These are phyloP conservation scores for Eupithecia tripunctaria DNA, from an alignment of 2,888 invertebrate species.

Conservation along the genomic window DNA sequence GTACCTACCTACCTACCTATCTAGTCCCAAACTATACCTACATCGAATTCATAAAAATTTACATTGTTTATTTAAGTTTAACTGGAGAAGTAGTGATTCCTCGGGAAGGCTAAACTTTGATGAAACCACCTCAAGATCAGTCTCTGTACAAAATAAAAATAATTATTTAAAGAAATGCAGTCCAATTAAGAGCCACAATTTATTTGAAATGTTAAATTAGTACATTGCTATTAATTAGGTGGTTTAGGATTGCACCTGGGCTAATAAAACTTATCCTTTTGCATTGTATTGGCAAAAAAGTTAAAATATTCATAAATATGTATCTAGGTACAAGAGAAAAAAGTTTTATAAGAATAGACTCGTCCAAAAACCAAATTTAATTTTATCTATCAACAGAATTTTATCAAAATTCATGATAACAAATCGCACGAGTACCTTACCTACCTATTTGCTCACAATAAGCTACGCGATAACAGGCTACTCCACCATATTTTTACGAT, in stretches of 20 bases:
- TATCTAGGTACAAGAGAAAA: background rate
- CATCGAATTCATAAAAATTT: background rate
- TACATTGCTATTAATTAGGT: background rate
- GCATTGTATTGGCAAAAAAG: background rate
- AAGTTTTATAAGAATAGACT: conserved; percentile 10
- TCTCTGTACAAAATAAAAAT: background rate
- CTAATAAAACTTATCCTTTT: background rate
- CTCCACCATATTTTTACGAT: conserved; percentile 43
- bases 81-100: background rate
- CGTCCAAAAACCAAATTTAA: conserved; percentile 29
- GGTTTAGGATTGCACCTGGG: too few species aligned
- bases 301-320: background rate
- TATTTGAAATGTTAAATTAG: background rate
- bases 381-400: conserved; percentile 30
- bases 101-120: background rate
- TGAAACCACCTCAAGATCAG: background rate
- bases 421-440: conserved; percentile 42
- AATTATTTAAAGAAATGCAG: background rate
- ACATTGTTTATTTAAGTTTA: background rate
- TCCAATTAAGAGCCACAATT: background rate
- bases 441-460: conserved; percentile 47
- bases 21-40: background rate
- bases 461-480: conserved; percentile 48
- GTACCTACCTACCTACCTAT: too few species aligned
- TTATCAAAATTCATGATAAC: conserved; percentile 51